Base-by-base conservation (phyloP, 2,797 vertebrate species). In the Borostomias antarcticus region DNA sequence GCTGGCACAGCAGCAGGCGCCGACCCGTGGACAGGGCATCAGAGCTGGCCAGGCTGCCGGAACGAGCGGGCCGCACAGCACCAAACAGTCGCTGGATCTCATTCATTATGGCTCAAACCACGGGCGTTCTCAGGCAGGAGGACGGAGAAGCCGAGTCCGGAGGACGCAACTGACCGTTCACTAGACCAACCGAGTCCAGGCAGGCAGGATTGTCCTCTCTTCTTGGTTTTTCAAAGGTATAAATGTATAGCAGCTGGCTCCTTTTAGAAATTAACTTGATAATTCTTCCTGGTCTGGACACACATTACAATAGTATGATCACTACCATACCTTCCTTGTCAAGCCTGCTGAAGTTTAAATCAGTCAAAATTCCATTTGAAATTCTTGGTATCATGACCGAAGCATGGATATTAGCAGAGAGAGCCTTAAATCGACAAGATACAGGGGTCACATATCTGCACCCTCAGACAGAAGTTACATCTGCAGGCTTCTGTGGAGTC, bases 1-100 rank as follows among this genome's bases (percentile, higher is more conserved):
- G 90, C 3, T 94, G 92, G 1, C 91, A 86, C 70, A 95, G 87
- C 47, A 72, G 79, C 63, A 84, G 10, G 23, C 76, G 89, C 66
- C 87, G 82, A 5, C 80, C 73, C 1, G 84, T 75, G 5, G 86
- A 88, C 71, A 82, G 83, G 0, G 90, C 86, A 26, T 81, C 81
- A 0, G 87, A 67, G 45, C 88, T 93, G 82, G 85, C 72, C 17
- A 88, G 0, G 53, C 85, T 89, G 13, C 86, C 78, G 0, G 89
- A 92, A 11, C 90, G 85, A 32, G 68, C 62, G 17, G 86, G 83
- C 10, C 66, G 69, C 0, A n/a, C 1, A 21, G n/a, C 5, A 3
- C 77, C 78, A 0, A 82, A 77, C 37, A 79, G 15, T 8, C 40
- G 58, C 1, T 58, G 40, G 30, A 81, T 83, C 62, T 88, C 86